A percentile compares a stretch with the other conserved stretches of the same genome.
Evolutionary conservation across 2,797 vertebrate genomes (phyloP).

Genomic region (Oreochromis grahami): DNA sequence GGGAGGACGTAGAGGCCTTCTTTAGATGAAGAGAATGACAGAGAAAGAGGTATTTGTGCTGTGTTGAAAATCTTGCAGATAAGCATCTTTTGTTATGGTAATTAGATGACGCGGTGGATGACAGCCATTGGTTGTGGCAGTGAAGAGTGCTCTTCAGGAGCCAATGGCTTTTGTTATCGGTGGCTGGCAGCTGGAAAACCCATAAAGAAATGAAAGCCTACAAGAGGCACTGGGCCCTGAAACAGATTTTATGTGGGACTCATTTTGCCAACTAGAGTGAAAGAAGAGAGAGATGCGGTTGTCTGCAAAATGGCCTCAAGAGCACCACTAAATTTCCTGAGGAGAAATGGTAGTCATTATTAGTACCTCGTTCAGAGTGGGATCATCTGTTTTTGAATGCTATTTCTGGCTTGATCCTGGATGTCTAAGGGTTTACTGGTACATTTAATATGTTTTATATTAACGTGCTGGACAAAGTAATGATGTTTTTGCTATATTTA

Average conservation of each 20-base stretch:
- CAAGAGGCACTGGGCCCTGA: slow-evolving; percentile 62
- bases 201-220: slow-evolving; percentile 66
- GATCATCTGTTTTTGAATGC: slow-evolving; percentile 37
- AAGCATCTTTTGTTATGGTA: slow-evolving; percentile 73
- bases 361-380: slow-evolving; percentile 35
- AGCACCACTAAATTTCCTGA: slow-evolving; percentile 52
- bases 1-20: slow-evolving; percentile 4
- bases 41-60: slow-evolving; percentile 50
- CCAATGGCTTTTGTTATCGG: slow-evolving; percentile 75
- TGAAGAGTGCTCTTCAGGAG: slow-evolving; percentile 63
- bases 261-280: slow-evolving; percentile 56
- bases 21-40: slow-evolving; percentile 48
- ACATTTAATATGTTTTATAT: slow-evolving; percentile 16
- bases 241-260: slow-evolving; percentile 59
- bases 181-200: slow-evolving; percentile 70
- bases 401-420: slow-evolving; percentile 27
- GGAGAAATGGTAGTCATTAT: slow-evolving; percentile 52
- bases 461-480: slow-evolving; percentile 10
- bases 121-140: slow-evolving; percentile 66
- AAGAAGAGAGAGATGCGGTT: slow-evolving; percentile 59
- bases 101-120: slow-evolving; percentile 56
- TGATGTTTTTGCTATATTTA: slow-evolving; percentile 22
- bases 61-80: slow-evolving; percentile 65
- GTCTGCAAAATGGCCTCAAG: slow-evolving; percentile 51
- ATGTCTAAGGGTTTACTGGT: slow-evolving; percentile 15